These are phyloP conservation scores for Heliconius melpomene DNA, from an alignment of 1,140 invertebrate species.

Conservation along the genomic window DNA sequence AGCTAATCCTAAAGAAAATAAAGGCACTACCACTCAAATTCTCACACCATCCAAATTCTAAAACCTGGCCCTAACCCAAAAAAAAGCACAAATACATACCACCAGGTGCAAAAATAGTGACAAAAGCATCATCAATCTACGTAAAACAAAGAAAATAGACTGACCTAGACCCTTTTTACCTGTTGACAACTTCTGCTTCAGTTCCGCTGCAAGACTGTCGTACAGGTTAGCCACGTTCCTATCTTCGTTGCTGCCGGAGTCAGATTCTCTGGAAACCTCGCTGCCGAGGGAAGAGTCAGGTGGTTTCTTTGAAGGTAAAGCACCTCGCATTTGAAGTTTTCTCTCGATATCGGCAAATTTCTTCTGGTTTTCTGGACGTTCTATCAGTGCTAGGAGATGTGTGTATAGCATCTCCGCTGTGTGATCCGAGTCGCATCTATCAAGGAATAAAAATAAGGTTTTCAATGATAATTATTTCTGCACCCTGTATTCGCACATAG, in stretches of 20 bases:
- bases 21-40: not conserved
- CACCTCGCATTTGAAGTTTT: constrained; percentile 81
- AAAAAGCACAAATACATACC: constrained; percentile 38
- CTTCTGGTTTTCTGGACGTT: constrained; percentile 92
- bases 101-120: constrained; percentile 35
- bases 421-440: constrained; percentile 93
- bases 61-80: not conserved
- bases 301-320: constrained; percentile 69
- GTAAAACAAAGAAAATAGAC: constrained; percentile 55
- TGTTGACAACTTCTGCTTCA: constrained; percentile 90
- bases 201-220: constrained; percentile 94
- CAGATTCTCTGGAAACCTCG: constrained; percentile 87
- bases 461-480: not conserved
- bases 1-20: not conserved
- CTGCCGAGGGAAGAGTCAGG: constrained; percentile 87
- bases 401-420: constrained; percentile 92
- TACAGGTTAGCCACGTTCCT: constrained; percentile 85
- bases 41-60: not conserved
- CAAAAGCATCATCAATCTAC: constrained; percentile 48
- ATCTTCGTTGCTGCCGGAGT: constrained; percentile 89
- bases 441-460: constrained; percentile 12
- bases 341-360: constrained; percentile 91
- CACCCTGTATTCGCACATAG: too few species aligned
- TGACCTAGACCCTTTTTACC: constrained; percentile 78
- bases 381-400: constrained; percentile 91